Evolutionary conservation across 2,113 vertebrate genomes (phyloP).

Genomic region (Trochalopteron elliotii): DNA sequence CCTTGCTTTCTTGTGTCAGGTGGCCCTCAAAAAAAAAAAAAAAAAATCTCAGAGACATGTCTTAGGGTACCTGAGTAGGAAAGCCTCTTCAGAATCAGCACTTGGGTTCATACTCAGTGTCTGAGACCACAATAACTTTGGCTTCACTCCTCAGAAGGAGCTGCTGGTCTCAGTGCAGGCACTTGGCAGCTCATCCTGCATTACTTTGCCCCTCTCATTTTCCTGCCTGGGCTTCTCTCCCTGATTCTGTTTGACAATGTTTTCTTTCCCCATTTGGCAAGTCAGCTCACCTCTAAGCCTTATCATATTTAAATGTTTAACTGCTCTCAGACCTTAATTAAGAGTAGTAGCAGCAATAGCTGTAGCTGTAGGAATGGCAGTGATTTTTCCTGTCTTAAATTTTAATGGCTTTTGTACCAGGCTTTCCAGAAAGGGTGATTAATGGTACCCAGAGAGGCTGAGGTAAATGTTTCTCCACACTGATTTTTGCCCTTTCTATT

Average conservation of each 20-base stretch:
- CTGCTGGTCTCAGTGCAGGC: fast-evolving
- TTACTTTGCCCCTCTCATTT: not conserved
- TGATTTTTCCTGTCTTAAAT: conserved; percentile 36
- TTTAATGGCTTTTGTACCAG: conserved; percentile 54
- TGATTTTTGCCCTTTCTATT: conserved; percentile 51
- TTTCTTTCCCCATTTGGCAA: conserved; percentile 25
- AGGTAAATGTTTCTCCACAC: conserved; percentile 34
- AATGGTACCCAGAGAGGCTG: conserved; percentile 39
- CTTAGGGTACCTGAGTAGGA: not conserved
- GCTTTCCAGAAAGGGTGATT: conserved; percentile 44
- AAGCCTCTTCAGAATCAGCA: not conserved
- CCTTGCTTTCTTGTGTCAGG: not conserved
- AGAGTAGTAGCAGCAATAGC: conserved; percentile 39
- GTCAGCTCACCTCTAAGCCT: conserved; percentile 7
- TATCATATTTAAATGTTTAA: conserved; percentile 50
- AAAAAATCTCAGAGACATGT: not conserved
- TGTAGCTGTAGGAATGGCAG: conserved; percentile 20
- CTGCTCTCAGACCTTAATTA: conserved; percentile 51
- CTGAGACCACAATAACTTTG: not conserved
- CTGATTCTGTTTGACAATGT: not conserved
- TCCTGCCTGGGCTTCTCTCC: not conserved
- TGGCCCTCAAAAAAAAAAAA: not conserved
- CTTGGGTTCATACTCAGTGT: not conserved
- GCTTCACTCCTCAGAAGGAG: not conserved
- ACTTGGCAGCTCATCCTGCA: fast-evolving